phyloP scores from a whole-genome alignment of 2,797 vertebrate species.

The Acestrorhynchus altus region DNA sequence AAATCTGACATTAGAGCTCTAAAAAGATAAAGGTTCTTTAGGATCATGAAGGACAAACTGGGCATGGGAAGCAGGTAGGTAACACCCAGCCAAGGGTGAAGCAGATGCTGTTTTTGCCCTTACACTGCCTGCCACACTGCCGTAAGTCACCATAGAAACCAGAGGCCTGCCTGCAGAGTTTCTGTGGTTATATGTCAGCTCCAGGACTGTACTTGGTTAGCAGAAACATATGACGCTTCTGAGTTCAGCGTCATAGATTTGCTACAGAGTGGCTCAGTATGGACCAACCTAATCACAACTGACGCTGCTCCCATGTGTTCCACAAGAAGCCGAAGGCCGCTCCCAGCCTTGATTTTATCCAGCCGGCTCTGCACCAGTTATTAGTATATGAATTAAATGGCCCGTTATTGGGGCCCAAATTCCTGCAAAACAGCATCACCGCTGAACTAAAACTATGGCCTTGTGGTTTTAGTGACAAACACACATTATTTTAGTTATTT shows the following conservation, averaged over 20 bases:
- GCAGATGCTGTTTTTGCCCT: constrained; percentile 19
- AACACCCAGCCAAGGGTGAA: constrained; percentile 12
- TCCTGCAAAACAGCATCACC: constrained; percentile 15
- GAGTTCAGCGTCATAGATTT: constrained; percentile 15
- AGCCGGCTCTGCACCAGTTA: constrained; percentile 10
- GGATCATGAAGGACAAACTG: neutral
- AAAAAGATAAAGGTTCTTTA: neutral
- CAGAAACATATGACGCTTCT: constrained; percentile 26
- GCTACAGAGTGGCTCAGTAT: constrained; percentile 4
- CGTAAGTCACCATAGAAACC: constrained; percentile 47
- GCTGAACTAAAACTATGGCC: neutral
- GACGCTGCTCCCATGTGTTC: constrained; percentile 33
- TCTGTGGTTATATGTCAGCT: constrained; percentile 26
- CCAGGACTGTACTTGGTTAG: constrained; percentile 10
- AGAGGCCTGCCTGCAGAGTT: constrained; percentile 2
- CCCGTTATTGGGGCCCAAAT: constrained; percentile 20
- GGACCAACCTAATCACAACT: constrained; percentile 33
- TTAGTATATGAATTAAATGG: constrained; percentile 27
- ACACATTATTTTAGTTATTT: neutral
- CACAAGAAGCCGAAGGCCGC: constrained; percentile 16
- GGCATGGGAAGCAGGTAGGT: constrained; percentile 8
- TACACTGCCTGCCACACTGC: constrained; percentile 18
- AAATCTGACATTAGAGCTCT: neutral
- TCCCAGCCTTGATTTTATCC: constrained; percentile 16
- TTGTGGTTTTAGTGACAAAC: neutral